A percentile compares a stretch with the other conserved stretches of the same genome.
Conservation (phyloP, 2,113 vertebrate genomes). For the Coracopsis vasa region DNA sequence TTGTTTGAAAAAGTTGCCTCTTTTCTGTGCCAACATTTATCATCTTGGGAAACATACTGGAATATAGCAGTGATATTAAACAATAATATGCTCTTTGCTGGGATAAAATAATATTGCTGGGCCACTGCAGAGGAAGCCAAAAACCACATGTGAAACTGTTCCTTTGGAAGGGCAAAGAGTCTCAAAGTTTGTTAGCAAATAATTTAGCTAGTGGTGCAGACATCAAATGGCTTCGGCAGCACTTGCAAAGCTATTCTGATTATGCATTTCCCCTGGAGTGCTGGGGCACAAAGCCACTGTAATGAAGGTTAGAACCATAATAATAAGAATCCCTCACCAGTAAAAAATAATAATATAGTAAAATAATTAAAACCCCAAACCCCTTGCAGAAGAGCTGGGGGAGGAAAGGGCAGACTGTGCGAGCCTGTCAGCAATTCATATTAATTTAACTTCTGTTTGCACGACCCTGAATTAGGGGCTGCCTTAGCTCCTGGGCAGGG, state of each 20-base stretch:
- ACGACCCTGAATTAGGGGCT: not conserved
- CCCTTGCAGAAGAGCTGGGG: not conserved
- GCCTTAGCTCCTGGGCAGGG: not conserved
- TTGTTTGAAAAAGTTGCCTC: constrained; percentile 69
- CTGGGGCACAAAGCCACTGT: not conserved
- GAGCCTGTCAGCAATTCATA: not conserved
- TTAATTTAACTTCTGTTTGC: not conserved
- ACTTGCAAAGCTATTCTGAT: constrained; percentile 12
- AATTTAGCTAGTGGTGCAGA: constrained; percentile 33
- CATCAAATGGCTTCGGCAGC: constrained; percentile 14
- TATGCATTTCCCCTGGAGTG: not conserved
- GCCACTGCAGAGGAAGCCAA: constrained; percentile 55
- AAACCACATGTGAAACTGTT: constrained; percentile 55
- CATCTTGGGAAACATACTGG: constrained; percentile 64
- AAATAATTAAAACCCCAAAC: not conserved
- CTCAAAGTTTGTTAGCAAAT: constrained; percentile 57
- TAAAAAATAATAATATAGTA: not conserved
- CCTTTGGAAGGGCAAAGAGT: constrained; percentile 50
- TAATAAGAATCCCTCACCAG: not conserved
- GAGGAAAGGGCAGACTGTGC: not conserved
- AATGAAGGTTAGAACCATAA: constrained; percentile 11
- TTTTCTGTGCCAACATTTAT: constrained; percentile 58
- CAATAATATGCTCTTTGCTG: constrained; percentile 56
- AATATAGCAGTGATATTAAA: constrained; percentile 65
- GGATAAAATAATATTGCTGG: constrained; percentile 56